Base-by-base conservation (phyloP, 2,888 invertebrate genomes). In the Trissonchulus sp. region DNA sequence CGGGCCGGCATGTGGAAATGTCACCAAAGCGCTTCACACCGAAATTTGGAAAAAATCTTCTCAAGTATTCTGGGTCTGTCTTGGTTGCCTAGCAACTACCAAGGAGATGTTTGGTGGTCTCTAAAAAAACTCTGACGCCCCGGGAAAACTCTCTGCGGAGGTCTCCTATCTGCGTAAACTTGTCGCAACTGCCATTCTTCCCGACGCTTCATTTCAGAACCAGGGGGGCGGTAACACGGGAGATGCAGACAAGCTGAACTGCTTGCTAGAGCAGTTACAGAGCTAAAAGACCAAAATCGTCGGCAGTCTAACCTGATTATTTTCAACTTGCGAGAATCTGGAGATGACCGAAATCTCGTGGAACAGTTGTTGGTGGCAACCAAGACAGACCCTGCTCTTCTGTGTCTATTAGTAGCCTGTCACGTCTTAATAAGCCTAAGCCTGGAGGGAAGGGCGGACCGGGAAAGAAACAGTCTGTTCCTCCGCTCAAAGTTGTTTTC, bases 281-380 rank as follows among this genome's bases (percentile, higher is more conserved):
- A 60, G 60, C 60, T 60, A 18, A 18, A n/a, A 18, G 60, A 60
- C 60, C 60, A 60, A n/a, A 18, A 60, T 18, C 60, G 60, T 18
- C 18, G 60, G 60, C 18, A 60, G n/a, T 18, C 18, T 60, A 60
- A 60, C 60, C n/a, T 60, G 60, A 60, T 60, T n/a, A n/a, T 60
- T 60, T 60, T 60, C 60, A 60, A 60, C 60, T n/a, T 60, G 18
- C 18, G n/a, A 18, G 60, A 60, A n/a, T 60, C 60, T n/a, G 18
- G 60, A 18, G 60, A 60, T 60, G 60, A 60, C n/a, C 18, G n/a
- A n/a, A 18, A 18, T 18, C n/a, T 60, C 18, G 60, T n/a, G n/a
- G n/a, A 60, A 18, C 60, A 60, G 60, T 60, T 60, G 60, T 60
- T 60, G 60, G 60, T 60, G 60, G 60, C 60, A 60, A 60, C 60